Percentiles rank a stretch among this genome's conserved stretches.
phyloP scores from a whole-genome alignment of 2,113 vertebrate species.

The Lagenorhynchus albirostris region DNA sequence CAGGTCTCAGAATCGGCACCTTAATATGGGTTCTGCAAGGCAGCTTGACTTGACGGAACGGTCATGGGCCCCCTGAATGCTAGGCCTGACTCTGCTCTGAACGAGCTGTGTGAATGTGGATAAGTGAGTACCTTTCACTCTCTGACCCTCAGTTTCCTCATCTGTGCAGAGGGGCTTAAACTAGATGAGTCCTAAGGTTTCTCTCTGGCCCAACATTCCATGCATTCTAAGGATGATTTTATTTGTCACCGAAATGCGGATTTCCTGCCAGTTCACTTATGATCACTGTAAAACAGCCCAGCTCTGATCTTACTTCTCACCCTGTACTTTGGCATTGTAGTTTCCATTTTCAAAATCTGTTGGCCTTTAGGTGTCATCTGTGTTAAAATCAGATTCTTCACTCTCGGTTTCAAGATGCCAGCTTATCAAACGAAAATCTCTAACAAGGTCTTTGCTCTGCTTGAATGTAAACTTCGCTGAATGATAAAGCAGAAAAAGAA shows the following conservation, averaged over 20 bases:
- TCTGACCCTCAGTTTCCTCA: not conserved
- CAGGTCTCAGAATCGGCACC: not conserved
- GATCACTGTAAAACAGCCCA: not conserved
- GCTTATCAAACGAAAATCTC: not conserved
- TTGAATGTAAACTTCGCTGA: not conserved
- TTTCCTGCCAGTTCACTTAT: not conserved
- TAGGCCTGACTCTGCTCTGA: too few relatives aligned
- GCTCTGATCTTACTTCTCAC: not conserved
- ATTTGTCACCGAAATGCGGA: not conserved
- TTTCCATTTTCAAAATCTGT: not conserved
- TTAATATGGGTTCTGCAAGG: not conserved
- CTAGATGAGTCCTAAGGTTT: not conserved
- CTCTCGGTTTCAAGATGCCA: not conserved
- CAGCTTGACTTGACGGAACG: not conserved
- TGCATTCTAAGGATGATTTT: not conserved
- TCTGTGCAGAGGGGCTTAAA: not conserved
- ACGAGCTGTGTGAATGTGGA: not conserved
- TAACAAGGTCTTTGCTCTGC: not conserved
- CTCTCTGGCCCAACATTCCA: not conserved
- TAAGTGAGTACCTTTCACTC: not conserved
- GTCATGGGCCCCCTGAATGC: too few relatives aligned
- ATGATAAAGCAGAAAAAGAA: not conserved
- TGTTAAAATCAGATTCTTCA: not conserved
- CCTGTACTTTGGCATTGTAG: not conserved
- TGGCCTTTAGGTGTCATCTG: not conserved